Evolutionary conservation across 92 coral and sea anemone species (phyloP).

Genomic region (Paramuricea clavata): DNA sequence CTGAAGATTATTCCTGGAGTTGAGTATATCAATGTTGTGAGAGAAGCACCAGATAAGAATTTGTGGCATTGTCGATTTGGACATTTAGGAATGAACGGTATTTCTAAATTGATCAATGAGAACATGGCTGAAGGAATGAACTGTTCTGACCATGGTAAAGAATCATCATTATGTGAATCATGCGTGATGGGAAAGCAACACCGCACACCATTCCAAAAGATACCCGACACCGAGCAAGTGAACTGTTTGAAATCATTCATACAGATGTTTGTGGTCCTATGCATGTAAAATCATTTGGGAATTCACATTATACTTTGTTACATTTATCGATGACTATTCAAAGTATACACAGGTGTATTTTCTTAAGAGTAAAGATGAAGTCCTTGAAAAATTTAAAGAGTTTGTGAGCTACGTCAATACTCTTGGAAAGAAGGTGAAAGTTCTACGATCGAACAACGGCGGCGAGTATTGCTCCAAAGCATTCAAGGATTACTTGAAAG

Average conservation of each 20-base stretch:
- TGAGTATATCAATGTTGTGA: slow-evolving; percentile 21
- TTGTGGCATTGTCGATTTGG: slow-evolving; percentile 49
- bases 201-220: not conserved
- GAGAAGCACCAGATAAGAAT: slow-evolving; percentile 15
- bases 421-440: slow-evolving; percentile 45
- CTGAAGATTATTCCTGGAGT: slow-evolving; percentile 16
- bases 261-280: not conserved
- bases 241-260: not conserved
- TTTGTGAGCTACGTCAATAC: slow-evolving; percentile 30
- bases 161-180: slow-evolving; percentile 16
- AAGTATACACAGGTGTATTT: slow-evolving; percentile 17
- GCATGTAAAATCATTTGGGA: too few species aligned
- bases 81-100: slow-evolving; percentile 10
- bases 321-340: too few species aligned
- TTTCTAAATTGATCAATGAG: slow-evolving; percentile 33
- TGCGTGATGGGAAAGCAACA: not conserved
- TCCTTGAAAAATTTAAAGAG: slow-evolving; percentile 42
- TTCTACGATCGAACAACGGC: slow-evolving; percentile 32
- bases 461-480: not conserved
- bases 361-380: slow-evolving; percentile 24
- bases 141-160: slow-evolving; percentile 2
- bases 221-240: not conserved
- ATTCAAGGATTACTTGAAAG: slow-evolving; percentile 39
- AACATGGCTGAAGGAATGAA: slow-evolving; percentile 52
- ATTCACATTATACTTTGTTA: not conserved